phyloP scores from a whole-genome alignment of 2,888 invertebrate species.

The Parasteatoda lunata region DNA sequence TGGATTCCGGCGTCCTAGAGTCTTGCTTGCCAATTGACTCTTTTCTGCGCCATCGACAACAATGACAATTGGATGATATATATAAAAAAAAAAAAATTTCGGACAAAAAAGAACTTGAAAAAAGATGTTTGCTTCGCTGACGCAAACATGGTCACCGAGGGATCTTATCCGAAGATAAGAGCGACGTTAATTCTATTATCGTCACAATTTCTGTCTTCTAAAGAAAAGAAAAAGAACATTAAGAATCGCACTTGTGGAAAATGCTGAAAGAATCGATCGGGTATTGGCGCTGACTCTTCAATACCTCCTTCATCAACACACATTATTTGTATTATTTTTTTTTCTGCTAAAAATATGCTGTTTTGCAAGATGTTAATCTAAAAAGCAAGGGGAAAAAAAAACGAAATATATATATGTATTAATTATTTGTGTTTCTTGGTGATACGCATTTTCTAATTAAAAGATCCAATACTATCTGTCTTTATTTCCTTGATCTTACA shows the following conservation, averaged over 20 bases:
- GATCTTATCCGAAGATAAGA: slow-evolving; percentile 28
- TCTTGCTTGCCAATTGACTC: background rate
- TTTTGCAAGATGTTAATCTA: too few species aligned
- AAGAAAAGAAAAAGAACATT: background rate
- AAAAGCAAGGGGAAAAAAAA: too few species aligned
- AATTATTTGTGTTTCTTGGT: too few species aligned
- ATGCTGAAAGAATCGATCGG: slow-evolving; percentile 29
- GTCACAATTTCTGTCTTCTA: slow-evolving; percentile 6
- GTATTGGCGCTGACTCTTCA: slow-evolving; percentile 21
- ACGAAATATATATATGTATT: too few species aligned
- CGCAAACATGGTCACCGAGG: slow-evolving; percentile 12
- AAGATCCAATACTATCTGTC: too few species aligned
- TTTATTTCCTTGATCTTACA: too few species aligned
- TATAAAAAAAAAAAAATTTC: too few species aligned
- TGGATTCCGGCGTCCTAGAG: background rate
- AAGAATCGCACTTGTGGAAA: background rate
- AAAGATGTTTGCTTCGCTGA: slow-evolving; percentile 38
- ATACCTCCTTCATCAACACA: slow-evolving; percentile 34
- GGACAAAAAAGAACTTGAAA: slow-evolving; percentile 2
- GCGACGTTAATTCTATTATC: slow-evolving; percentile 56
- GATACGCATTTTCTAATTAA: too few species aligned
- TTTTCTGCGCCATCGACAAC: background rate
- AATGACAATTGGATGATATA: background rate
- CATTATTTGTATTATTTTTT: background rate
- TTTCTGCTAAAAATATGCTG: too few species aligned